These are phyloP conservation scores for Tiaroga cobitis DNA, from an alignment of 2,797 vertebrate species.

Conservation along the genomic window DNA sequence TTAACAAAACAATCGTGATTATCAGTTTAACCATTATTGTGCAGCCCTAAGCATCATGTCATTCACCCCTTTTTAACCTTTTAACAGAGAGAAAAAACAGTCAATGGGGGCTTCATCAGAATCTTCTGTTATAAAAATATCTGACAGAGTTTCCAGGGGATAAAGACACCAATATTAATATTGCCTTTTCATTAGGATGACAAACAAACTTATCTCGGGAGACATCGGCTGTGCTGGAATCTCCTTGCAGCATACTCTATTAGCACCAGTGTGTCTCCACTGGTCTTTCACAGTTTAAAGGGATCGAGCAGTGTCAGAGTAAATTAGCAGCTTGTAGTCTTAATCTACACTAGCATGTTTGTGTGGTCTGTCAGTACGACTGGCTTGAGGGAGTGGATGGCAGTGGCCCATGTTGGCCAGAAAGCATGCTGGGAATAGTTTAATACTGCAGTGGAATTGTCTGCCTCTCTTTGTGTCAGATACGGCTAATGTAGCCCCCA, in stretches of 20 bases:
- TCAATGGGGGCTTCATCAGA: neutral
- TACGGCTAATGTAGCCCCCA: conserved; percentile 27
- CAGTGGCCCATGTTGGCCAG: conserved; percentile 15
- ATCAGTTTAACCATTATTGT: neutral
- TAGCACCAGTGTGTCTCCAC: conserved; percentile 20
- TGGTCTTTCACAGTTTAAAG: conserved; percentile 37
- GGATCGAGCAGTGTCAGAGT: conserved; percentile 27
- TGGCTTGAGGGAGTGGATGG: neutral
- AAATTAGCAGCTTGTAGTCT: conserved; percentile 23
- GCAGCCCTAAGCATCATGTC: neutral
- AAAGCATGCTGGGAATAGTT: conserved; percentile 26
- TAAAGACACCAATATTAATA: conserved; percentile 33
- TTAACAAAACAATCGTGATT: neutral
- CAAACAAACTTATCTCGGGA: conserved; percentile 21
- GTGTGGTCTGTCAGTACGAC: conserved; percentile 22
- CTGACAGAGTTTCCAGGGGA: conserved; percentile 14
- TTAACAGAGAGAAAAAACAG: neutral
- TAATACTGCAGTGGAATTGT: conserved; percentile 15
- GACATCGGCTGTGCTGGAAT: conserved; percentile 14
- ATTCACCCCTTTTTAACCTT: neutral
- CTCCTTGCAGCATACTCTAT: conserved; percentile 2
- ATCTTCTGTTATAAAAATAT: neutral
- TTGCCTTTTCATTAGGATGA: conserved; percentile 29
- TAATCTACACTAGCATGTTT: conserved; percentile 12
- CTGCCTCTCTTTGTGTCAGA: conserved; percentile 34